Evolutionary conservation across 2,888 invertebrate species (phyloP), one percentile per base, ranked within the genome.

Genomic region (Drosophila merina): DNA sequence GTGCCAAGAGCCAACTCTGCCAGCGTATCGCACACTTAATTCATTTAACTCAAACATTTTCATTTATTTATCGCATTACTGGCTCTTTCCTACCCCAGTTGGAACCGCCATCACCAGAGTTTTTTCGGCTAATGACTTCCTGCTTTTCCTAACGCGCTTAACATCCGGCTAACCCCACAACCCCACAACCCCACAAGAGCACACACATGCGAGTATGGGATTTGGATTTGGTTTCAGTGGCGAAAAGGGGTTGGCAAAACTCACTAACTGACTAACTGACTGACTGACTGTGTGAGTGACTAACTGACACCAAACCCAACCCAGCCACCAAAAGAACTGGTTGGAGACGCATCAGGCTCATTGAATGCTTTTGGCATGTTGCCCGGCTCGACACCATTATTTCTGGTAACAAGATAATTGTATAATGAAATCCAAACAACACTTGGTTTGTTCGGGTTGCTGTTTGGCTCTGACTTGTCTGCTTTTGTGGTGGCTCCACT

Each of bases 361-460:
- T 88, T 83, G 88, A 88, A 88, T 88, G 87, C 78, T 87, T 87
- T 78, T 86, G 89, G 88, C 86, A 87, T 86, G 77, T 82, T 84
- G 88, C 84, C 84, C 88, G 77, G 83, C 86, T 44, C 84, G 77
- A 83, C 84, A 83, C 82, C 88, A 88, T 88, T 84, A 88, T 86
- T 81, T 81, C 84, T 81, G 86, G 84, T 89, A 88, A 89, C 88
- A 86, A 89, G 89, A 88, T 88, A 88, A 88, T 88, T 88, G 89
- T 82, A 84, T 88, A 88, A 88, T 89, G 89, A 88, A 88, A 88
- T 81, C 86, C 86, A 88, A 88, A 87, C 80, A 87, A 79, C 85
- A 87, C 86, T 87, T 82, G 72, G 67, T 63, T 44, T 36, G 49
- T 3, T 9, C 36, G 49, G 62, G 30, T 10, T 25, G 38, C 36